Evolutionary conservation across 2,113 vertebrate species (phyloP).

Genomic region (Micronisus gabar): DNA sequence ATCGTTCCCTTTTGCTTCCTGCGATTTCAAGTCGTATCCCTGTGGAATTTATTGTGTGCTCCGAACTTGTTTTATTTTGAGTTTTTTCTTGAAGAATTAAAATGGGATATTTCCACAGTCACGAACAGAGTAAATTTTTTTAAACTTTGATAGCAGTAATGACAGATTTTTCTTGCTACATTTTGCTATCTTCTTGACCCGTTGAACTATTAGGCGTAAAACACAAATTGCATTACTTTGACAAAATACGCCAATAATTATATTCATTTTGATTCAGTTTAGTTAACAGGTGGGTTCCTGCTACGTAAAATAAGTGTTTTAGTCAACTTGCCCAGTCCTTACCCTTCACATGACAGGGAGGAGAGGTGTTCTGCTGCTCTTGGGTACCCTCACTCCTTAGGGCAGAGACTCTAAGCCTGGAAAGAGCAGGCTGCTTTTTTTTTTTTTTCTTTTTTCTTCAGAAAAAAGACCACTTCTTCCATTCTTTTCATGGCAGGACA

Average conservation of each 20-base stretch:
- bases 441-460: no score
- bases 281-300: background rate
- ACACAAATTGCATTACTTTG: background rate
- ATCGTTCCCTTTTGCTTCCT: background rate
- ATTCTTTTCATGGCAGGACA: background rate
- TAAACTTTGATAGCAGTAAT: background rate
- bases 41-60: background rate
- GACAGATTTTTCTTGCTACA: background rate
- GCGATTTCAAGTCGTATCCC: background rate
- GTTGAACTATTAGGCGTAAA: background rate
- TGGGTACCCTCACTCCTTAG: background rate
- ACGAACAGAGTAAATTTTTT: background rate
- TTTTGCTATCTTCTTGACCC: background rate
- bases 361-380: background rate
- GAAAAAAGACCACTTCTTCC: background rate
- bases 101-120: background rate
- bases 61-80: background rate
- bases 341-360: rapidly evolving
- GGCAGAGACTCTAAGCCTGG: background rate
- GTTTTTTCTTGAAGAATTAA: background rate
- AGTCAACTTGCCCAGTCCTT: background rate
- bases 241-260: background rate
- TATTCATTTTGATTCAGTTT: background rate
- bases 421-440: background rate
- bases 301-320: background rate